These are phyloP conservation scores for Fulmarus glacialis DNA, from an alignment of 2,113 vertebrate species.

Conservation along the genomic window DNA sequence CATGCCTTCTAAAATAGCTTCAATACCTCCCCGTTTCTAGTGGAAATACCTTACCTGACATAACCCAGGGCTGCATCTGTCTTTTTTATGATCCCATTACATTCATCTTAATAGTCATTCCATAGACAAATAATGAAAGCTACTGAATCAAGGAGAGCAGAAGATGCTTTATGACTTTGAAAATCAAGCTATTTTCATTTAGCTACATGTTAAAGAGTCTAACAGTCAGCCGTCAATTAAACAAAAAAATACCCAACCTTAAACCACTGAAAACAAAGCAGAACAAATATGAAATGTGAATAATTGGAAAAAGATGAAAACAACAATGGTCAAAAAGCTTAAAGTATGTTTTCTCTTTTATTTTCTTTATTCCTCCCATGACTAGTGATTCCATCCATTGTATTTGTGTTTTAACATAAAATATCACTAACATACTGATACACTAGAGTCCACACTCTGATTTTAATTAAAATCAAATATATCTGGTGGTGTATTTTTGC, in stretches of 20 bases:
- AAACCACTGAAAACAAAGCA: background rate
- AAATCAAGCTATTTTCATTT: background rate
- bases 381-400: background rate
- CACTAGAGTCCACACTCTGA: background rate
- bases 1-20: background rate
- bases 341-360: background rate
- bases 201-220: background rate
- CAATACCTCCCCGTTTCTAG: background rate
- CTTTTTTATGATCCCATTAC: background rate
- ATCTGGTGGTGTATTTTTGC: background rate
- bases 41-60: background rate
- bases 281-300: background rate
- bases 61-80: background rate
- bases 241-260: background rate
- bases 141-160: background rate
- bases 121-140: conserved; percentile 20
- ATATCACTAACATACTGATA: background rate
- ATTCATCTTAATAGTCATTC: background rate
- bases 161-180: background rate
- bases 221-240: background rate
- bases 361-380: background rate
- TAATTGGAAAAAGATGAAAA: background rate
- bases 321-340: background rate
- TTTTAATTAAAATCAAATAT: conserved; percentile 7
- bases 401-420: background rate